Conservation (phyloP, 2,113 vertebrate species). For the Pseudorectes ferrugineus region DNA sequence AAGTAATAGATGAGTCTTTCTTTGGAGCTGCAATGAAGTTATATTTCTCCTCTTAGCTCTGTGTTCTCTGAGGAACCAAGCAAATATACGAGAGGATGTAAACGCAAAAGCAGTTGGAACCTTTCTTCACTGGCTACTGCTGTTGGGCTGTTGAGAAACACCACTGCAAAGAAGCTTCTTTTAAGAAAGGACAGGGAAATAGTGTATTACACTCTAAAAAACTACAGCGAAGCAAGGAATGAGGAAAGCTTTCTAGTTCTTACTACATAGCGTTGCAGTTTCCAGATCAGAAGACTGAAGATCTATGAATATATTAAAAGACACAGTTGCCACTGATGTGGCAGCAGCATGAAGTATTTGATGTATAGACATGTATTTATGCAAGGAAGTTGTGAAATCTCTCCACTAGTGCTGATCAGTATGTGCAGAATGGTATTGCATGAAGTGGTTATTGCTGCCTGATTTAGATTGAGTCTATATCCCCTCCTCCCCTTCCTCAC, state of each 20-base stretch:
- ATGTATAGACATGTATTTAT: not conserved
- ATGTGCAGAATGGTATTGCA: not conserved
- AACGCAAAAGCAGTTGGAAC: not conserved
- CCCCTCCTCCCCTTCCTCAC: not conserved
- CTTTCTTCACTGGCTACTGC: not conserved
- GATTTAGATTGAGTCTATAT: not conserved
- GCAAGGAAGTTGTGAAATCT: not conserved
- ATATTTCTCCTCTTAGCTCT: not conserved
- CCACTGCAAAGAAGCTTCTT: not conserved
- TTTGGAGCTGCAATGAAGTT: not conserved
- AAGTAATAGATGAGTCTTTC: not conserved
- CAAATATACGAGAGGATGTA: not conserved
- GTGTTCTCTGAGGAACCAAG: not conserved
- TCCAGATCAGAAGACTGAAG: not conserved
- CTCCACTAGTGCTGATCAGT: not conserved
- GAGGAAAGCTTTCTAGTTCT: not conserved
- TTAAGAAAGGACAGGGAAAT: not conserved
- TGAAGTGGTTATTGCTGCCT: not conserved
- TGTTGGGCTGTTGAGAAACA: not conserved
- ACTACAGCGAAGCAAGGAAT: not conserved
- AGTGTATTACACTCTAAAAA: not conserved
- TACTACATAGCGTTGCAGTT: rapidly evolving
- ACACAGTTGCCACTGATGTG: not conserved
- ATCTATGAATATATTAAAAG: not conserved
- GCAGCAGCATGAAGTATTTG: not conserved